phyloP scores from a whole-genome alignment of 2,797 vertebrate species.

The Mus minutoides region DNA sequence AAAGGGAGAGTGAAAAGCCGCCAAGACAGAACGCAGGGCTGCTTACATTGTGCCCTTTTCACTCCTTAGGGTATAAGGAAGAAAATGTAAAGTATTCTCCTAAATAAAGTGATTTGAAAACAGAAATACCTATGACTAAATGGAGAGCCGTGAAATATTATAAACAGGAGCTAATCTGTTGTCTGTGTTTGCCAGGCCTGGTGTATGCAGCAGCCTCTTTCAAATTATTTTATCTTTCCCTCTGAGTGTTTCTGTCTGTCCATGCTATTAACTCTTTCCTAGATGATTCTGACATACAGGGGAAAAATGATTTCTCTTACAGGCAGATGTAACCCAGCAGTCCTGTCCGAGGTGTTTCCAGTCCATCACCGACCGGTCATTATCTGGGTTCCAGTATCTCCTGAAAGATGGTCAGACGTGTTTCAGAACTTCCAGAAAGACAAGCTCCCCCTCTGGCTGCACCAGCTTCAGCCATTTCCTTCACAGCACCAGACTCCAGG shows the following conservation, averaged over 20 bases:
- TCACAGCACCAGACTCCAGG: background rate
- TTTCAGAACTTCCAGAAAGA: background rate
- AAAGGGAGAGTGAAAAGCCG: background rate
- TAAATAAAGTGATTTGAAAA: background rate
- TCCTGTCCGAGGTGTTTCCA: background rate
- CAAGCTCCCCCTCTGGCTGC: no score
- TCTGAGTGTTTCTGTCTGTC: background rate
- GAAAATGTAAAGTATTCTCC: background rate
- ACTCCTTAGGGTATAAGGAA: background rate
- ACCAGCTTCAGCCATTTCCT: background rate
- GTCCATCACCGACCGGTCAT: background rate
- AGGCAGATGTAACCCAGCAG: background rate
- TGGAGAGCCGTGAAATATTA: background rate
- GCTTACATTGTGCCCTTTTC: background rate
- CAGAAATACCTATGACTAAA: background rate
- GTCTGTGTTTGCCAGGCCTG: accelerated
- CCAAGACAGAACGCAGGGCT: background rate
- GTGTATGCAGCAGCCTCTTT: accelerated
- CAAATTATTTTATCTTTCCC: accelerated
- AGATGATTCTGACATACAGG: background rate
- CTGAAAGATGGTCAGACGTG: background rate
- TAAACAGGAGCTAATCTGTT: background rate
- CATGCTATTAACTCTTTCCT: background rate
- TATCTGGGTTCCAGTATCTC: background rate
- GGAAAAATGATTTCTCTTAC: background rate